phyloP scores from a whole-genome alignment of 2,888 invertebrate genomes.

The Pyrocoelia pectoralis region DNA sequence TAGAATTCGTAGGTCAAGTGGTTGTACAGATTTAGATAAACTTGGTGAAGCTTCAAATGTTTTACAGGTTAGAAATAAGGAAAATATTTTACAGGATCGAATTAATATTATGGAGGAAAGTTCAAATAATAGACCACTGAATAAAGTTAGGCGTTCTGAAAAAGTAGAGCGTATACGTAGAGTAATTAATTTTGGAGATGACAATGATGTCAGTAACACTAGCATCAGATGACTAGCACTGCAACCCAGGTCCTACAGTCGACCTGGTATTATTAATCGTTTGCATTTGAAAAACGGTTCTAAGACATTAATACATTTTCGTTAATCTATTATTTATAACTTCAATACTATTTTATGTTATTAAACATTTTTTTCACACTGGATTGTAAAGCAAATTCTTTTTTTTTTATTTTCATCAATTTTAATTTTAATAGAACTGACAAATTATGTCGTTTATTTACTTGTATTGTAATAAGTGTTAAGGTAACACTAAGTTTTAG shows the following conservation, averaged over 20 bases:
- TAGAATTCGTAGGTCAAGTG: constrained; percentile 60
- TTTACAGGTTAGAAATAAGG: constrained; percentile 30
- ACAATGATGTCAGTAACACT: constrained; percentile 34
- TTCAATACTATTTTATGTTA: neutral
- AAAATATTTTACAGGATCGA: constrained; percentile 35
- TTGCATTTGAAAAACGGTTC: constrained; percentile 6
- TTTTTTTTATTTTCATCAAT: too few relatives aligned
- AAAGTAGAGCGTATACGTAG: constrained; percentile 52
- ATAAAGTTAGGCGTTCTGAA: constrained; percentile 20
- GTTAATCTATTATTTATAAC: constrained; percentile 16
- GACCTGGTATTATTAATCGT: constrained; percentile 21
- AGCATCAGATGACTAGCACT: constrained; percentile 41
- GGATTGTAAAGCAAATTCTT: too few relatives aligned
- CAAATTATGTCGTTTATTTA: too few relatives aligned
- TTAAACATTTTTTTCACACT: too few relatives aligned
- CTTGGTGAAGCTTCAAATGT: constrained; percentile 50
- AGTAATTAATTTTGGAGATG: constrained; percentile 54
- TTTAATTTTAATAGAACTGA: too few relatives aligned
- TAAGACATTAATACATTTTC: constrained; percentile 29
- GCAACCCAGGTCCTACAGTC: constrained; percentile 12
- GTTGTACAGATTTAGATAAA: constrained; percentile 62
- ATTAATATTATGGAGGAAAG: constrained; percentile 28
- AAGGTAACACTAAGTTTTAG: too few relatives aligned
- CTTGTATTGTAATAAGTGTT: too few relatives aligned
- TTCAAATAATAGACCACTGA: neutral